Base-by-base conservation (phyloP, 2,888 invertebrate species). In the Exocentrus adspersus region DNA sequence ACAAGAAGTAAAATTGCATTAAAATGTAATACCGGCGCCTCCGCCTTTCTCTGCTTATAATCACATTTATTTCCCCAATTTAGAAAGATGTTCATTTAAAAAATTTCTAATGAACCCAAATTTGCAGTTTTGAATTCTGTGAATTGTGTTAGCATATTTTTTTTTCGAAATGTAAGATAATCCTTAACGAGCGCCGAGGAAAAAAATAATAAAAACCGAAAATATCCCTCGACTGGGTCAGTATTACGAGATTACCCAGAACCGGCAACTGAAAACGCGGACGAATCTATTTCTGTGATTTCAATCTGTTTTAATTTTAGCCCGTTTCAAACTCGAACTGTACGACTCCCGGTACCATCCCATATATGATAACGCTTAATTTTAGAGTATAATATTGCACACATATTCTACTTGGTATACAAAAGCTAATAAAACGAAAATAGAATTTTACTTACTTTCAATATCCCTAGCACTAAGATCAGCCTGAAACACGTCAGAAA, bases 401-500 rank as follows among this genome's bases (percentile, higher is more conserved):
- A 60, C 61, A 64, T 54, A 60, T 20, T 61, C 60, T 59, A 61
- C 60, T 63, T 45, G 50, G 45, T 19, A 9, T 7, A 57, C 19
- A 32, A 32, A 14, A 48, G 21, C 58, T 51, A 64, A 45, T 57
- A 45, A 56, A 57, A 57, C 43, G 61, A 66, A 63, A 65, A 65
- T 65, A 61, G 37, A 37, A 41, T 63, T 68, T 57, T 70, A 93
- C 94, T 94, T 87, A 94, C 94, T 92, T 88, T 94, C 94, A 84
- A 94, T 84, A 85, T 94, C 94, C 87, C 90, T 91, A 86, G 91
- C 90, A 86, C 90, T 90, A 84, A 94, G 89, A 87, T 94, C 92
- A 85, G 92, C 92, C 93, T 93, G 88, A 84, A 85, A 73, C 70
- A 74, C 60, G 59, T 65, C 64, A 64, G 62, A 62, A 62, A 43